A percentile compares a stretch with the other conserved stretches of the same genome.
These are phyloP conservation scores for Latheticus oryzae DNA, from an alignment of 2,888 invertebrate genomes.

Conservation along the genomic window DNA sequence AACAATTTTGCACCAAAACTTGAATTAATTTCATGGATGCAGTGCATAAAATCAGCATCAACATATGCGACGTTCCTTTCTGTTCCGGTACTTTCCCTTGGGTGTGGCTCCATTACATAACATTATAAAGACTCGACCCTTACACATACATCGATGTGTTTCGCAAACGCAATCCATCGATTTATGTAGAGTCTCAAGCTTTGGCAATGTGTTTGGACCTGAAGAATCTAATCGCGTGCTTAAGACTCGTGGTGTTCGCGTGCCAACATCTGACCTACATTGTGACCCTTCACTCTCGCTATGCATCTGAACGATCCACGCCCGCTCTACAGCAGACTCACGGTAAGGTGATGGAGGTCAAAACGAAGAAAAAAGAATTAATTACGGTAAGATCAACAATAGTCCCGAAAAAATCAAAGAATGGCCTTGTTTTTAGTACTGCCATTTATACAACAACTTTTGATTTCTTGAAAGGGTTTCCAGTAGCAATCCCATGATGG, in stretches of 20 bases:
- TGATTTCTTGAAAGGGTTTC: slow-evolving; percentile 14
- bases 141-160: no score
- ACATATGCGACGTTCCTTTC: no score
- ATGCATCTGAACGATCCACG: slow-evolving; percentile 49
- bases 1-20: no score
- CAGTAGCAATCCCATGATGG: slow-evolving; percentile 23
- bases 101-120: no score
- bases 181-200: no score
- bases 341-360: slow-evolving; percentile 37
- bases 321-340: slow-evolving; percentile 44
- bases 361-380: no score
- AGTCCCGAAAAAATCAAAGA: slow-evolving; percentile 11
- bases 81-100: no score
- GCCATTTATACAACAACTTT: slow-evolving; percentile 3
- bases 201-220: slow-evolving; percentile 37
- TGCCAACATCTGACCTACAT: slow-evolving; percentile 63
- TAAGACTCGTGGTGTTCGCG: slow-evolving; percentile 60
- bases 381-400: no score
- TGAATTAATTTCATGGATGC: no score
- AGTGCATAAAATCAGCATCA: no score
- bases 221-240: slow-evolving; percentile 41
- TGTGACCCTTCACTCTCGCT: slow-evolving; percentile 61
- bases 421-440: neutral
- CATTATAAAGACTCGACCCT: no score
- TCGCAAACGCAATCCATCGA: no score